Percentiles rank a stretch among this genome's conserved stretches.
Conservation (phyloP, 2,113 vertebrate species). For the Phylloscopus trochiloides region DNA sequence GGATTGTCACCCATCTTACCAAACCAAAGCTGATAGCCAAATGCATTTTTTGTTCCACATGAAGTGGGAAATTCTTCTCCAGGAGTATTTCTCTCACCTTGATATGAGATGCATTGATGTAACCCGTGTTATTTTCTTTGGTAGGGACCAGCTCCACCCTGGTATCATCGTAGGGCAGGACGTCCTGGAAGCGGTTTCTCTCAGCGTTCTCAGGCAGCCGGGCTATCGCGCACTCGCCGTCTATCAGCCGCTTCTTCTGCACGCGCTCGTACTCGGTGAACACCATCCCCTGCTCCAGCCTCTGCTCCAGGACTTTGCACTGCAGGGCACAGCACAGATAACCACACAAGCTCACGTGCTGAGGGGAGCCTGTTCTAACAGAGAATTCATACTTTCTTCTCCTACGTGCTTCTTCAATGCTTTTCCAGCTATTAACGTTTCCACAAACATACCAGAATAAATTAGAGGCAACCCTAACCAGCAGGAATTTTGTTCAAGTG, state of each 20-base stretch:
- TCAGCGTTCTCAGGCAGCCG: constrained; percentile 87
- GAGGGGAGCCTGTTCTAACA: accelerated
- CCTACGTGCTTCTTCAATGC: neutral
- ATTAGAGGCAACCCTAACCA: neutral
- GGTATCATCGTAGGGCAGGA: constrained; percentile 91
- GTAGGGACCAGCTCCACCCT: constrained; percentile 95
- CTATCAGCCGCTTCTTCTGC: constrained; percentile 77
- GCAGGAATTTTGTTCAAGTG: neutral
- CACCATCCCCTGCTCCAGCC: constrained; percentile 88
- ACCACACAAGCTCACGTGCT: neutral
- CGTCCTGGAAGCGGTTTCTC: constrained; percentile 93
- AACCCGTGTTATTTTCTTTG: constrained; percentile 97
- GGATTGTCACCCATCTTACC: neutral
- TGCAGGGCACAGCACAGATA: constrained; percentile 21
- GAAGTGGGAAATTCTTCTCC: neutral
- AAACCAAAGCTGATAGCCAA: neutral
- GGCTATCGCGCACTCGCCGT: constrained; percentile 81
- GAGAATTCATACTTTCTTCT: neutral
- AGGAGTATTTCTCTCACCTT: constrained; percentile 73
- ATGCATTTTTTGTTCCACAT: neutral
- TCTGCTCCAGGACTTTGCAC: constrained; percentile 88
- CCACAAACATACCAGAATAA: neutral
- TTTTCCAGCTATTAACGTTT: neutral
- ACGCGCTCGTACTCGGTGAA: constrained; percentile 90
- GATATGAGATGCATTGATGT: constrained; percentile 95